Evolutionary conservation across 2,888 invertebrate species (phyloP).

Genomic region (Philonicus albiceps): DNA sequence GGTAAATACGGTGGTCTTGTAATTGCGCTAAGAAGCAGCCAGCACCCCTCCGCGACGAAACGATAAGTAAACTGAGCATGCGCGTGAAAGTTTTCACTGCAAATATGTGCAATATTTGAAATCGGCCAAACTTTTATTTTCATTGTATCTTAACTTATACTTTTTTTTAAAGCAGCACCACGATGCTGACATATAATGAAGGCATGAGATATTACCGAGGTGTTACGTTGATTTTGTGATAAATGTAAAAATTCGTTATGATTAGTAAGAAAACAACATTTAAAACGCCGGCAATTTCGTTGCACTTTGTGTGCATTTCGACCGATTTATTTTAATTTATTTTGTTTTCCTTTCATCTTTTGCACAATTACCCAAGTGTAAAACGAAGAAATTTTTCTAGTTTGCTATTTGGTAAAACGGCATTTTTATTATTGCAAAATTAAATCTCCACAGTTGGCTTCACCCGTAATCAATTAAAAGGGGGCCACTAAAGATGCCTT

Average conservation of each 20-base stretch:
- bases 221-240: not conserved
- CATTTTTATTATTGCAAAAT: not conserved
- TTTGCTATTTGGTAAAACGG: conserved; percentile 3
- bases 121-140: not conserved
- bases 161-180: not conserved
- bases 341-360: not conserved
- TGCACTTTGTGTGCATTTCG: not conserved
- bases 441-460: not conserved
- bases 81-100: conserved; percentile 47
- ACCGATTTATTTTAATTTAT: not conserved
- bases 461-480: not conserved
- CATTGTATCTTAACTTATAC: not conserved
- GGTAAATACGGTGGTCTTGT: not conserved
- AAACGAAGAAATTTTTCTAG: not conserved
- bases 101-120: conserved; percentile 42
- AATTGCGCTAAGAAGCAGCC: not conserved
- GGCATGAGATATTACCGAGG: not conserved
- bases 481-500: not conserved
- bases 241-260: conserved; percentile 10
- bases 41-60: not conserved
- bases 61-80: conserved; percentile 21
- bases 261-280: not conserved
- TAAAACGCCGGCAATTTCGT: not conserved
- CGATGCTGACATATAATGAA: not conserved
- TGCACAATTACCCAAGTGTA: not conserved